Evolutionary conservation across 1,140 invertebrate genomes (phyloP).

Genomic region (Ostrea denselamellosa): DNA sequence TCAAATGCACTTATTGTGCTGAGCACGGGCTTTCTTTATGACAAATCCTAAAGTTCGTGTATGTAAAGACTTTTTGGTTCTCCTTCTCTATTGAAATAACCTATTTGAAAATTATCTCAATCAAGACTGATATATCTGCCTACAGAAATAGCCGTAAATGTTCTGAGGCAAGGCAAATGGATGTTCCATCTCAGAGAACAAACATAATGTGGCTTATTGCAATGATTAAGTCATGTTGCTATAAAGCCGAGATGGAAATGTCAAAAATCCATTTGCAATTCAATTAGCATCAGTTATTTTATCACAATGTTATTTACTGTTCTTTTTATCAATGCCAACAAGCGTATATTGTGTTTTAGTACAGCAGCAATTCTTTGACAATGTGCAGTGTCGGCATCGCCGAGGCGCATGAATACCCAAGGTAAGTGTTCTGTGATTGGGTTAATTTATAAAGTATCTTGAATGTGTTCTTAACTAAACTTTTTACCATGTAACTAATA

Average conservation of each 20-base stretch:
- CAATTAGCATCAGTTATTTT: background rate
- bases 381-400: conserved; percentile 54
- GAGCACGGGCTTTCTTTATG: too few species aligned
- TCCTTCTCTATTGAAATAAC: too few species aligned
- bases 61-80: too few species aligned
- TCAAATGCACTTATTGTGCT: too few species aligned
- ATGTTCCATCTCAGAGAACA: background rate
- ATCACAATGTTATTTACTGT: background rate
- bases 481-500: background rate
- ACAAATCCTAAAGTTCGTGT: too few species aligned
- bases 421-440: background rate
- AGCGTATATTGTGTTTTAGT: conserved; percentile 43
- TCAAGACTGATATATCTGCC: too few species aligned
- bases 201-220: background rate
- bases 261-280: background rate
- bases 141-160: background rate
- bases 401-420: conserved; percentile 45
- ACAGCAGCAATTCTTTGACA: conserved; percentile 54
- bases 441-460: background rate
- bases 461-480: background rate
- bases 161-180: background rate
- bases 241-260: background rate
- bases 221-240: background rate
- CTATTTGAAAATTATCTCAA: too few species aligned
- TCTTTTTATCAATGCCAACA: background rate